phyloP scores from a whole-genome alignment of 2,797 vertebrate genomes.

The Cyprinodon diabolis region DNA sequence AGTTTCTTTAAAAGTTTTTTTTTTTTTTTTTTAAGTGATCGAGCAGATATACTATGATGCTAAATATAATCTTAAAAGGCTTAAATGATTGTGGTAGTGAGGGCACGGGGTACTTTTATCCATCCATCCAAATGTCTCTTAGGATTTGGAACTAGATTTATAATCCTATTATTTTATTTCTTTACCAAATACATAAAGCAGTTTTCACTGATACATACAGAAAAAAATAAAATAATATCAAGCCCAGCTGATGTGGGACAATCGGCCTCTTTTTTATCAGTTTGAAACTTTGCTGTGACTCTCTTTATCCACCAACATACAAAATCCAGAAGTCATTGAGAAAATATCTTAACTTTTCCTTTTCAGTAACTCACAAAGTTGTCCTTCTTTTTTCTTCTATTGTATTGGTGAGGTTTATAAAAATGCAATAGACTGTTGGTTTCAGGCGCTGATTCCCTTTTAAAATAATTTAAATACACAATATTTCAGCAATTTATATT shows the following conservation, averaged over 20 bases:
- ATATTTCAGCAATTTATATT: background rate
- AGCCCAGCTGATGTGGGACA: too few relatives aligned
- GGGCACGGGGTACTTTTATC: too few relatives aligned
- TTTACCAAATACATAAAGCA: too few relatives aligned
- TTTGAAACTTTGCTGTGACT: too few relatives aligned
- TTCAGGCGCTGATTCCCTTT: background rate
- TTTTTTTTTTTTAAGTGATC: too few relatives aligned
- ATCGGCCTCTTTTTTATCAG: too few relatives aligned
- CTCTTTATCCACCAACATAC: background rate
- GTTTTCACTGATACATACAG: too few relatives aligned
- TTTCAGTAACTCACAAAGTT: background rate
- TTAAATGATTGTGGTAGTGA: too few relatives aligned
- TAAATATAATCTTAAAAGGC: too few relatives aligned
- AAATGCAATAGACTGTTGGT: too few relatives aligned
- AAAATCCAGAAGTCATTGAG: background rate
- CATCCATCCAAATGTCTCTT: background rate
- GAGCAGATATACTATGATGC: too few relatives aligned
- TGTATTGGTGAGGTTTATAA: background rate
- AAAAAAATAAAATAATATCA: too few relatives aligned
- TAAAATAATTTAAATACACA: background rate
- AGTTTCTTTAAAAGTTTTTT: background rate
- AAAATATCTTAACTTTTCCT: background rate
- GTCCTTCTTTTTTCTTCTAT: background rate
- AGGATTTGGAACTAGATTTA: background rate
- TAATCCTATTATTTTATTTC: background rate